Conservation (phyloP, 2,888 invertebrate species). For the Megastigmus dorsalis region DNA sequence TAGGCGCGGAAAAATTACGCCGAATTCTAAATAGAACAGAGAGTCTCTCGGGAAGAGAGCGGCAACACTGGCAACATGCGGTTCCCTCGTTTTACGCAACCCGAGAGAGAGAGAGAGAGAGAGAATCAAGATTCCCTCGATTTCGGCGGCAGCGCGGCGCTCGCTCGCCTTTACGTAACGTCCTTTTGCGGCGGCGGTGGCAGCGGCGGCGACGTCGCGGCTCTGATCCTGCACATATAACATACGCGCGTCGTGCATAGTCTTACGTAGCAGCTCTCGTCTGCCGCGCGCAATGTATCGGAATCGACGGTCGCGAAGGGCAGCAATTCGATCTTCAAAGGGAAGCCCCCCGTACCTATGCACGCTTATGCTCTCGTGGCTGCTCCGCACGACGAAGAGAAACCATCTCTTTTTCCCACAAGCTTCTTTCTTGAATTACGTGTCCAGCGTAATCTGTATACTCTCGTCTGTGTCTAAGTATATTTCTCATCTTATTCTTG, state of each 20-base stretch:
- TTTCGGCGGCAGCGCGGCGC: neutral
- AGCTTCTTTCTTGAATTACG: constrained; percentile 24
- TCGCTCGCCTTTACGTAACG: neutral
- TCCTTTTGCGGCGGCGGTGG: neutral
- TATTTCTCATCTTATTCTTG: too few species aligned
- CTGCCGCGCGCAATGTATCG: constrained; percentile 18
- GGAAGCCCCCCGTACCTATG: constrained; percentile 43
- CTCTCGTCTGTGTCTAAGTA: too few species aligned
- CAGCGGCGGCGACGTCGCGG: neutral
- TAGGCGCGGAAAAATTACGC: too few species aligned
- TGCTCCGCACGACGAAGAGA: too few species aligned
- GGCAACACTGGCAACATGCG: too few species aligned
- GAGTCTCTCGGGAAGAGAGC: too few species aligned
- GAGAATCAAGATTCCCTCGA: constrained; percentile 15
- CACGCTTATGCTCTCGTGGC: constrained; percentile 27
- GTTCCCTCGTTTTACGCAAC: constrained; percentile 1
- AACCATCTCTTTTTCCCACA: constrained; percentile 55
- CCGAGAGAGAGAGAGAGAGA: neutral
- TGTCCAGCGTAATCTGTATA: too few species aligned
- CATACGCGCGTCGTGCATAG: too few species aligned
- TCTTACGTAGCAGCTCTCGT: neutral
- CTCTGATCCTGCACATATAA: too few species aligned
- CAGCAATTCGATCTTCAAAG: constrained; percentile 44
- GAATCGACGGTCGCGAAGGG: constrained; percentile 19
- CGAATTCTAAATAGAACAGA: too few species aligned